These are phyloP conservation scores for Elephantulus edwardii DNA, from an alignment of 2,113 vertebrate genomes.

Conservation along the genomic window DNA sequence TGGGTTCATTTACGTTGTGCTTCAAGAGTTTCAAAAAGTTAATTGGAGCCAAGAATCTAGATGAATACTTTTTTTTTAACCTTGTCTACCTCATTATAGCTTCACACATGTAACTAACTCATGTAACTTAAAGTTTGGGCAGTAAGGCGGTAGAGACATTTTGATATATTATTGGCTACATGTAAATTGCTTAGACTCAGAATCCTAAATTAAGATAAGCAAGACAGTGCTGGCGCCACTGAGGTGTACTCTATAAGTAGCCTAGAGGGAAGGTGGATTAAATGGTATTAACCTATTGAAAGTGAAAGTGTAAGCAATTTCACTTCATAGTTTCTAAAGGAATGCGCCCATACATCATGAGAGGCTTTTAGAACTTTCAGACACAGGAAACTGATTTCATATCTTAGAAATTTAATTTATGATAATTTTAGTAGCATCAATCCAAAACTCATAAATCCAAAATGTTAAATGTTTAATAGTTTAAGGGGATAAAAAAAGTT, in stretches of 20 bases:
- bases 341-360: constrained; percentile 70
- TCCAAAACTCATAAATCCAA: constrained; percentile 59
- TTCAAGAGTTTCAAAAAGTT: constrained; percentile 46
- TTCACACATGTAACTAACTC: constrained; percentile 55
- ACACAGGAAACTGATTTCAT: constrained; percentile 73
- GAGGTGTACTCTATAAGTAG: constrained; percentile 65
- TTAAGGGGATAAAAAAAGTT: not conserved
- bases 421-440: constrained; percentile 68
- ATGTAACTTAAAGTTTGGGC: constrained; percentile 48
- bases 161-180: constrained; percentile 67
- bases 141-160: constrained; percentile 55
- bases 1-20: not conserved
- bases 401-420: constrained; percentile 67
- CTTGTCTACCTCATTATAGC: constrained; percentile 48
- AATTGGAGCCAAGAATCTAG: constrained; percentile 47
- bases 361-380: constrained; percentile 64
- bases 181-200: constrained; percentile 72
- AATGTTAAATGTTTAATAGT: constrained; percentile 48
- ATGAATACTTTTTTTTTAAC: not conserved
- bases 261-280: constrained; percentile 78
- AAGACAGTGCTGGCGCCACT: constrained; percentile 73
- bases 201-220: constrained; percentile 78
- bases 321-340: constrained; percentile 63
- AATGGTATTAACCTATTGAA: constrained; percentile 77
- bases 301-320: constrained; percentile 77